A percentile compares a stretch with the other conserved stretches of the same genome.
phyloP scores from a whole-genome alignment of 2,797 vertebrate genomes.

The Microctenopoma lineatum region DNA sequence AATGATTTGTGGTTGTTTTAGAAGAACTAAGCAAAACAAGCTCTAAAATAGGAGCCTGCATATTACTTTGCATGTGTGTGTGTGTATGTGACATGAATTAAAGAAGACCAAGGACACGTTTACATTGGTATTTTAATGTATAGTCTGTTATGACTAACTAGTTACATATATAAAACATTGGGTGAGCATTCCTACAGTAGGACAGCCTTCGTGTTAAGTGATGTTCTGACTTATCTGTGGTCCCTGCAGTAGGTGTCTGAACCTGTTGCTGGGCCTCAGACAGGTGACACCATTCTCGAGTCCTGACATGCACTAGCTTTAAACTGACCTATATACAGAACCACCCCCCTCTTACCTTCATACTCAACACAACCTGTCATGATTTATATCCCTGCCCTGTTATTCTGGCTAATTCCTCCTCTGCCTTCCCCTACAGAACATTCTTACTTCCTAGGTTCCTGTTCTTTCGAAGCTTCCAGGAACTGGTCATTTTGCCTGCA shows the following conservation, averaged over 20 bases:
- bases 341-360: neutral
- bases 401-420: no score
- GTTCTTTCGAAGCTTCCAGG: neutral
- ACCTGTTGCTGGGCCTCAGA: no score
- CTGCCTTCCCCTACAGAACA: no score
- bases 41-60: constrained; percentile 25
- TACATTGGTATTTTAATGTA: no score
- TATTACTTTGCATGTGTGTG: neutral
- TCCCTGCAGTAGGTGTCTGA: no score
- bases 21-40: constrained; percentile 33
- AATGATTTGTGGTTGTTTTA: constrained; percentile 44
- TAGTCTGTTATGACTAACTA: no score
- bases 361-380: neutral
- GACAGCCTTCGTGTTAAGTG: neutral
- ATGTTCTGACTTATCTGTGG: neutral
- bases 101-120: neutral
- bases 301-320: neutral
- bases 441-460: neutral
- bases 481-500: neutral
- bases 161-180: neutral
- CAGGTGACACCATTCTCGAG: no score
- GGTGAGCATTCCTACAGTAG: no score
- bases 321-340: neutral
- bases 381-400: no score
- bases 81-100: no score